phyloP scores from a whole-genome alignment of 1,140 invertebrate genomes.

The Zaprionus tsacasi region DNA sequence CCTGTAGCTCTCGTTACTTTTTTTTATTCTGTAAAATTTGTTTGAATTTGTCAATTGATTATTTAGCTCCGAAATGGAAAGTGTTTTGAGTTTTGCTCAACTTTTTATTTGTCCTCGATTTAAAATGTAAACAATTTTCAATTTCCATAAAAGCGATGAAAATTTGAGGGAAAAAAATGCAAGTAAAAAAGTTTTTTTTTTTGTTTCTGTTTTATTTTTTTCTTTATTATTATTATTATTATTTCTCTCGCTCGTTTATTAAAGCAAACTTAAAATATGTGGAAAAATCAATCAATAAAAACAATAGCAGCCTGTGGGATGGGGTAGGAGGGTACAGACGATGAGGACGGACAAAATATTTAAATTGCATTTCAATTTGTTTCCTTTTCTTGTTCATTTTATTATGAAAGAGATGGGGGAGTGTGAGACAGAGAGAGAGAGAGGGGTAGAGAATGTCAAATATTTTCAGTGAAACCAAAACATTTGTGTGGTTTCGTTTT shows the following conservation, averaged over 20 bases:
- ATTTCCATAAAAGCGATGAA: conserved; percentile 20
- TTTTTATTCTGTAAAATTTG: conserved; percentile 3
- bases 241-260: background rate
- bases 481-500: conserved; percentile 7
- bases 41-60: conserved; percentile 35
- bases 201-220: background rate
- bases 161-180: conserved; percentile 14
- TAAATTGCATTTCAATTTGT: conserved; percentile 24
- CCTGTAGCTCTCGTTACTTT: background rate
- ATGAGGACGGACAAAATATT: conserved; percentile 20
- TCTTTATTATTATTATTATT: background rate
- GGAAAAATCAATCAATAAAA: conserved; percentile 31
- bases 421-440: background rate
- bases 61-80: conserved; percentile 31
- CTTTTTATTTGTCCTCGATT: conserved; percentile 25
- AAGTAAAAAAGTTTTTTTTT: background rate
- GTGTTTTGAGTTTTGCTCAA: conserved; percentile 33
- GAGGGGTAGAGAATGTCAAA: conserved; percentile 3
- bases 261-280: conserved; percentile 23
- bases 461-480: conserved; percentile 7
- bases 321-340: background rate
- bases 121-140: conserved; percentile 19
- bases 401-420: background rate
- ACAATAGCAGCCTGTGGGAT: background rate
- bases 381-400: background rate